Evolutionary conservation across 2,797 vertebrate species (phyloP).

Genomic region (Microctenopoma steveboyesi): DNA sequence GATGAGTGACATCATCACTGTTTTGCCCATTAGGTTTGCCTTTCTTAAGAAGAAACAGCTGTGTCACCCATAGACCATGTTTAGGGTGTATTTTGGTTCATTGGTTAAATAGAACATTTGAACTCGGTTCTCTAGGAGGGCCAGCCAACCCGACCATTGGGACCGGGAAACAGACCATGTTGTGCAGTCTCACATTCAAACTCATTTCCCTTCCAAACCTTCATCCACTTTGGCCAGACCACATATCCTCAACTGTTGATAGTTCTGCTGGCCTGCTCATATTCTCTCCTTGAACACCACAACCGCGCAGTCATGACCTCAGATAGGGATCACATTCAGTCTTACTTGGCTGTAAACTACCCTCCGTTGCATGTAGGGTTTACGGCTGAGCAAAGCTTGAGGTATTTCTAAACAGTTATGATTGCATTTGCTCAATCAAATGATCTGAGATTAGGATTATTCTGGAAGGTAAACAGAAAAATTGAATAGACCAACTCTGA

Average conservation of each 20-base stretch:
- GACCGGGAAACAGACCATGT: slow-evolving; percentile 39
- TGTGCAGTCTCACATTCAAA: slow-evolving; percentile 67
- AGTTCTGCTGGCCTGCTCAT: slow-evolving; percentile 69
- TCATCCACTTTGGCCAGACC: slow-evolving; percentile 78
- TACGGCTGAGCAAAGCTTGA: slow-evolving; percentile 62
- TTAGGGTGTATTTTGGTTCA: slow-evolving; percentile 52
- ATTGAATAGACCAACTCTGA: slow-evolving; percentile 47
- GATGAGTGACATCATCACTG: slow-evolving; percentile 58
- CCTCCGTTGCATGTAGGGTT: slow-evolving; percentile 72
- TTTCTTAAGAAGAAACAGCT: slow-evolving; percentile 63
- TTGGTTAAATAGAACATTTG: slow-evolving; percentile 58
- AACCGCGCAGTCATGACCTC: slow-evolving; percentile 66
- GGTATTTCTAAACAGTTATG: slow-evolving; percentile 76
- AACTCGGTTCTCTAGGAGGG: slow-evolving; percentile 48
- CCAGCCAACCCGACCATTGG: slow-evolving; percentile 58
- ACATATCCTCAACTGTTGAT: slow-evolving; percentile 73
- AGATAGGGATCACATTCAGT: slow-evolving; percentile 74
- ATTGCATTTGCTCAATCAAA: slow-evolving; percentile 78
- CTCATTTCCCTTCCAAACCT: slow-evolving; percentile 79
- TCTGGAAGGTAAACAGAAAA: slow-evolving; percentile 63
- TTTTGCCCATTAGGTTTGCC: slow-evolving; percentile 46
- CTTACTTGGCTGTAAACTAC: slow-evolving; percentile 72
- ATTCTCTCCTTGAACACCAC: slow-evolving; percentile 55
- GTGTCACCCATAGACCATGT: slow-evolving; percentile 54
- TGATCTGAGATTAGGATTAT: slow-evolving; percentile 65